Evolutionary conservation across 2,113 vertebrate genomes (phyloP).

Genomic region (Pseudonaja textilis): DNA sequence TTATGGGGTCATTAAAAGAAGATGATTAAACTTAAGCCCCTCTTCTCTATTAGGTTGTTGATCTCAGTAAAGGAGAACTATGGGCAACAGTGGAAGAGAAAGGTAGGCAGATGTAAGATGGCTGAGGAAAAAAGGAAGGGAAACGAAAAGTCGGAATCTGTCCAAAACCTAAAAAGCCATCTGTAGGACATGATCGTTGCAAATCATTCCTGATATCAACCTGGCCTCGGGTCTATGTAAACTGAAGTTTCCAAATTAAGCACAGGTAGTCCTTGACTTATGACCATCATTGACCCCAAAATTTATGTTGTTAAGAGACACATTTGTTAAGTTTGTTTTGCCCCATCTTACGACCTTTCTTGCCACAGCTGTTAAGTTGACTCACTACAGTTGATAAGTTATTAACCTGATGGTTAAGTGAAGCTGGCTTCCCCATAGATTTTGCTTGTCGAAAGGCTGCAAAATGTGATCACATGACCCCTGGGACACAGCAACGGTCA

Average conservation of each 20-base stretch:
- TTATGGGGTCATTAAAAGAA: too few relatives aligned
- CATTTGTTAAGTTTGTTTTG: too few relatives aligned
- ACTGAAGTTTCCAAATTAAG: neutral
- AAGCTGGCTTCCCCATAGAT: too few relatives aligned
- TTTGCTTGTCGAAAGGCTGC: too few relatives aligned
- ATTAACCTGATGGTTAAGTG: too few relatives aligned
- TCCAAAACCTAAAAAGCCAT: neutral
- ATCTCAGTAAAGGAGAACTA: neutral
- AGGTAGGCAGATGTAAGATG: neutral
- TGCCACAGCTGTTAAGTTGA: too few relatives aligned
- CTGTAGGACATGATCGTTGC: neutral
- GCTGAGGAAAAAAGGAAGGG: neutral
- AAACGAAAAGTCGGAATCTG: neutral
- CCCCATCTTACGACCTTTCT: too few relatives aligned
- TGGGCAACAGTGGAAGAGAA: neutral
- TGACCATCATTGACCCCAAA: too few relatives aligned
- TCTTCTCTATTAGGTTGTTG: neutral
- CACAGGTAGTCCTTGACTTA: neutral
- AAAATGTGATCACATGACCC: too few relatives aligned
- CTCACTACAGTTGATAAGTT: too few relatives aligned
- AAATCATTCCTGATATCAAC: neutral
- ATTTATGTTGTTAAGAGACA: too few relatives aligned
- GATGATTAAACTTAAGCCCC: neutral
- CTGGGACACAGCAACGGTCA: too few relatives aligned
- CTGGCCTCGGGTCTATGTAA: neutral